Conservation (phyloP, 2,113 vertebrate genomes). For the Otocyon megalotis region DNA sequence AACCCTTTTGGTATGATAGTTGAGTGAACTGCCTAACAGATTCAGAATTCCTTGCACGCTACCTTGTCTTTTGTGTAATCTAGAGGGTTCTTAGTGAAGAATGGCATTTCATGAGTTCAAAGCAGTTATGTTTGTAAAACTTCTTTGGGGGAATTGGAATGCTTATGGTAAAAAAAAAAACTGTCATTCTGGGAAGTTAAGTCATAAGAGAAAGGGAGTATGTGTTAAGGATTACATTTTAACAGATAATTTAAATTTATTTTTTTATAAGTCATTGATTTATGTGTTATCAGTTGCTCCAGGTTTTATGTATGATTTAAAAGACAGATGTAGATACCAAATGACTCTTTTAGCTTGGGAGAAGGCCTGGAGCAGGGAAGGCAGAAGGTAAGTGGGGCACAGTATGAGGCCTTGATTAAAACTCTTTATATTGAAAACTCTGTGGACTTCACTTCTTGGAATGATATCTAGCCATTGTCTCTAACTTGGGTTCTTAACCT, state of each 20-base stretch:
- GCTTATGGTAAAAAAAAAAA: conserved; percentile 59
- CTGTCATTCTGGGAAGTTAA: conserved; percentile 37
- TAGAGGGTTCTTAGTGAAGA: conserved; percentile 18
- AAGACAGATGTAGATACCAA: conserved; percentile 37
- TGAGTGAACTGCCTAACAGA: conserved; percentile 58
- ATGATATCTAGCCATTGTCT: neutral
- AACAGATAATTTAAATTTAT: conserved; percentile 56
- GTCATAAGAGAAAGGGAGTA: conserved; percentile 20
- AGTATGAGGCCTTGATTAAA: conserved; percentile 19
- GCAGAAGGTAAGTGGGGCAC: conserved; percentile 59
- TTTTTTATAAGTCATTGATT: conserved; percentile 63
- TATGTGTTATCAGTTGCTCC: conserved; percentile 45
- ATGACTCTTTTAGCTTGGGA: neutral
- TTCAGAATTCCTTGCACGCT: neutral
- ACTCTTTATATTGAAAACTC: conserved; percentile 52
- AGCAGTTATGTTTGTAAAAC: neutral
- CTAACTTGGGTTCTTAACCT: conserved; percentile 26
- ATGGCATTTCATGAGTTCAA: conserved; percentile 19
- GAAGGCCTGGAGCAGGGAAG: conserved; percentile 12
- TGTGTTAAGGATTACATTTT: neutral
- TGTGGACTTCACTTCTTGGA: conserved; percentile 45
- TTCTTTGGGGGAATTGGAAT: neutral
- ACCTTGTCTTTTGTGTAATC: neutral
- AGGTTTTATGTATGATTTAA: conserved; percentile 56
- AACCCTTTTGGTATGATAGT: conserved; percentile 40